phyloP scores from a whole-genome alignment of 2,888 invertebrate genomes.

The Phaedon cochleariae region DNA sequence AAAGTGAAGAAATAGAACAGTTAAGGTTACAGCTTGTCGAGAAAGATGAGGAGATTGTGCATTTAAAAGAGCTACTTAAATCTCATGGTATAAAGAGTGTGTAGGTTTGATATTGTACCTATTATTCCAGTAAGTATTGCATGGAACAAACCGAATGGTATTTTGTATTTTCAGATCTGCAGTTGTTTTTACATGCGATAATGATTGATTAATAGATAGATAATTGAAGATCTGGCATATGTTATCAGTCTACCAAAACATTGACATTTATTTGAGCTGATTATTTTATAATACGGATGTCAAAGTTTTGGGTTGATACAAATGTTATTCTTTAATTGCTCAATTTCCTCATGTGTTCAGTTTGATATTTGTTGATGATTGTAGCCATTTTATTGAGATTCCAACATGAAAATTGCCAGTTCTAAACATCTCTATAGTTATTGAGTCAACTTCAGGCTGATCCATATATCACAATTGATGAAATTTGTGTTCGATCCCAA shows the following conservation, averaged over 20 bases:
- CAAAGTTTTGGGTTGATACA: not conserved
- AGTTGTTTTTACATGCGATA: not conserved
- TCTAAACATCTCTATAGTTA: not conserved
- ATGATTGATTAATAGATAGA: not conserved
- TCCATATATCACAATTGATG: not conserved
- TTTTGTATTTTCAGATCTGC: not conserved
- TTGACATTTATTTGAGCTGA: not conserved
- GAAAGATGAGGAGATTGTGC: slow-evolving; percentile 68
- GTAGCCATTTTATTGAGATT: not conserved
- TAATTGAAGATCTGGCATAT: not conserved
- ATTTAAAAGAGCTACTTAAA: slow-evolving; percentile 65
- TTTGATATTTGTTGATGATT: not conserved
- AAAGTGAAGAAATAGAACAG: slow-evolving; percentile 64
- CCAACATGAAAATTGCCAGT: not conserved
- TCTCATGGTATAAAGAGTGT: slow-evolving; percentile 46
- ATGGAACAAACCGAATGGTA: slow-evolving; percentile 1
- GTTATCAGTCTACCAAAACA: not conserved
- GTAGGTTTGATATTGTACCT: slow-evolving; percentile 11
- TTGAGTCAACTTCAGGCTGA: slow-evolving; percentile 4
- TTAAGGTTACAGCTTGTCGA: slow-evolving; percentile 65
- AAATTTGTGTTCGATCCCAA: not conserved
- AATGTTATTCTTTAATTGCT: not conserved
- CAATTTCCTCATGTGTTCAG: not conserved
- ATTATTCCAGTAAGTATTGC: no score
- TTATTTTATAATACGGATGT: not conserved